Conservation (phyloP, 2,888 invertebrate species). For the Tortricodes alternella region DNA sequence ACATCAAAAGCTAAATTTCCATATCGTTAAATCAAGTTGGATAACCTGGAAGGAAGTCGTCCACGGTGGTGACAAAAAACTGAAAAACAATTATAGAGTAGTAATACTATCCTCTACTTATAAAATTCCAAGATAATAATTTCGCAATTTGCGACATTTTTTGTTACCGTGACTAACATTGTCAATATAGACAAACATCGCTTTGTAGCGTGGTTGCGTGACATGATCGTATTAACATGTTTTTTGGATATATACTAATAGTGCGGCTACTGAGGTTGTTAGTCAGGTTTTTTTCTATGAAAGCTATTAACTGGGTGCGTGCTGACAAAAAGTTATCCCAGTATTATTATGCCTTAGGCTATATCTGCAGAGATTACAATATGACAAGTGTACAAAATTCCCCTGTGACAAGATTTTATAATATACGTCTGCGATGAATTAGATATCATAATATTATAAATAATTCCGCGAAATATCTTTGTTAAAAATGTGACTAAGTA, state of each 20-base stretch:
- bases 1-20: no score
- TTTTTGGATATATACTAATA: slow-evolving; percentile 23
- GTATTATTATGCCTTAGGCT: slow-evolving; percentile 9
- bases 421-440: no score
- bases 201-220: slow-evolving; percentile 24
- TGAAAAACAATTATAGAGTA: background rate
- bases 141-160: slow-evolving; percentile 12
- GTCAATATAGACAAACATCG: background rate
- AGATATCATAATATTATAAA: background rate
- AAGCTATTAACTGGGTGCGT: slow-evolving; percentile 19
- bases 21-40: no score
- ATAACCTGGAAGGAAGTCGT: no score
- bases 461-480: background rate
- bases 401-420: background rate
- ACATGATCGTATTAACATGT: slow-evolving; percentile 29
- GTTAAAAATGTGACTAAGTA: no score
- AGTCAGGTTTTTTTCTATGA: slow-evolving; percentile 17
- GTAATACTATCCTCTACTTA: background rate
- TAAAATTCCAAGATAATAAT: slow-evolving; percentile 12
- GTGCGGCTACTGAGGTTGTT: slow-evolving; percentile 20
- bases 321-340: slow-evolving; percentile 10
- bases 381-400: background rate
- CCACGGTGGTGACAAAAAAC: background rate
- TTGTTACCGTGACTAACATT: slow-evolving; percentile 3
- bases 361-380: slow-evolving; percentile 7